Evolutionary conservation across 2,797 vertebrate genomes (phyloP).

Genomic region (Enteromius mattozi): DNA sequence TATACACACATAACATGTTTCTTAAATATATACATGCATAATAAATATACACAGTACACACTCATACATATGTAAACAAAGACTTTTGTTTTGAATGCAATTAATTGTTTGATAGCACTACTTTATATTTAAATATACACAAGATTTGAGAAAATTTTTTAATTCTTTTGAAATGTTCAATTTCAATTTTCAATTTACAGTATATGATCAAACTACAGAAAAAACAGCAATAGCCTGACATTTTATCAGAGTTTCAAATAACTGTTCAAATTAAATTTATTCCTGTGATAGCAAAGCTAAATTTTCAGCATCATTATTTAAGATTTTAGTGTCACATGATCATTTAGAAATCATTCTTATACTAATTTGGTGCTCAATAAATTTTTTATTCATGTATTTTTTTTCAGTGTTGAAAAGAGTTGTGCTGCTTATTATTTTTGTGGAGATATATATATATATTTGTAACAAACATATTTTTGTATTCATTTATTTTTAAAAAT

Average conservation of each 20-base stretch:
- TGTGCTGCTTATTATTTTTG: not conserved
- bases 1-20: too few relatives aligned
- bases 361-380: not conserved
- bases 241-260: not conserved
- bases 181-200: too few relatives aligned
- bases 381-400: too few relatives aligned
- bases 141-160: not conserved
- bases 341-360: not conserved
- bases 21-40: too few relatives aligned
- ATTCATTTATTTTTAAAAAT: too few relatives aligned
- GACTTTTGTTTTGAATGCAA: not conserved
- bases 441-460: too few relatives aligned
- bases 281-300: not conserved
- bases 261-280: not conserved
- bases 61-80: not conserved
- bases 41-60: not conserved
- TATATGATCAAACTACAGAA: not conserved
- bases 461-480: too few relatives aligned
- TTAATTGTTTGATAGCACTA: not conserved
- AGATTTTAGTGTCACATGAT: not conserved
- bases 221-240: not conserved
- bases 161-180: not conserved
- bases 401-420: not conserved
- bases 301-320: not conserved
- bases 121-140: not conserved